Conservation (phyloP, 53 echinoderm and acorn worm species). For the Holothuria leucospilota region DNA sequence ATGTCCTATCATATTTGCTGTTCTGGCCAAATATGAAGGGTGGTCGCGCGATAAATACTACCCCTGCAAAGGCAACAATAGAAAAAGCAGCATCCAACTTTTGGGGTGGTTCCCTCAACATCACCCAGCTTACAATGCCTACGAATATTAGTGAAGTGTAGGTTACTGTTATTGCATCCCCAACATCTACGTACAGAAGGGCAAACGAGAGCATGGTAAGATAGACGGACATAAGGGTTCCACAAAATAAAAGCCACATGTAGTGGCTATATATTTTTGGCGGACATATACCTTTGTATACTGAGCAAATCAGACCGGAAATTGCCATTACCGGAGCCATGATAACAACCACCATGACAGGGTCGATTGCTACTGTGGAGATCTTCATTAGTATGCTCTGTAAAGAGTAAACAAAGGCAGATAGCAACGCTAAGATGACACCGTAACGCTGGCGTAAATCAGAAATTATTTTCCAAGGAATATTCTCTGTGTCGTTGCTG, state of each 20-base stretch:
- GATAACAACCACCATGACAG: background rate
- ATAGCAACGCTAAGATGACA: background rate
- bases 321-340: background rate
- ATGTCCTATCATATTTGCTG: background rate
- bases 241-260: conserved; percentile 13
- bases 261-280: background rate
- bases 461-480: background rate
- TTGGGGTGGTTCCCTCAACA: conserved; percentile 10
- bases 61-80: background rate
- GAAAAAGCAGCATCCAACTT: background rate
- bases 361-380: background rate
- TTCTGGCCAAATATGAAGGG: background rate
- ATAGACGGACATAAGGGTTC: background rate
- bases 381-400: background rate
- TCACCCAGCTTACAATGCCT: conserved; percentile 1
- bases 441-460: background rate
- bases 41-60: conserved; percentile 8
- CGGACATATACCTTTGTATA: background rate
- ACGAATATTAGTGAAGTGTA: conserved; percentile 19
- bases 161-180: conserved; percentile 2
- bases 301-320: background rate
- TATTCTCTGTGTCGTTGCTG: no score
- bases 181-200: background rate
- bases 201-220: background rate
- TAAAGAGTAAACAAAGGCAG: background rate